phyloP scores from a whole-genome alignment of 2,797 vertebrate species.

The Benthosema pterotum region DNA sequence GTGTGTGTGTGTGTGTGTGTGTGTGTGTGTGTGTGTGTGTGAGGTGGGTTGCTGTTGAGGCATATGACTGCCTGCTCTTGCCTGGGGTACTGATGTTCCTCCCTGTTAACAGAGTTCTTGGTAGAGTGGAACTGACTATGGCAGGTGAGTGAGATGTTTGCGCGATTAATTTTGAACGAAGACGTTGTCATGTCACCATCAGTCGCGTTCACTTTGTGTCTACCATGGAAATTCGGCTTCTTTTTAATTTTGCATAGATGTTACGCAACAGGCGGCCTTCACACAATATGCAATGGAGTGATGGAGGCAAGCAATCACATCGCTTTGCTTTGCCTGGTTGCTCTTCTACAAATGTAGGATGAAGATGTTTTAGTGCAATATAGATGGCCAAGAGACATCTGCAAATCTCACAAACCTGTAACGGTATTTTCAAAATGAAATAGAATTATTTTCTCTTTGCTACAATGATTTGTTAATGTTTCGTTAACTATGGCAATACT shows the following conservation, averaged over 20 bases:
- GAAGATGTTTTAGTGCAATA: too few relatives aligned
- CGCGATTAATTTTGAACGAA: constrained; percentile 15
- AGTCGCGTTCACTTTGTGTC: constrained; percentile 4
- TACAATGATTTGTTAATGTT: too few relatives aligned
- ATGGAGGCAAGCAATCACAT: too few relatives aligned
- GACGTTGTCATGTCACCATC: constrained; percentile 9
- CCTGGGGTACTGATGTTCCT: constrained; percentile 56
- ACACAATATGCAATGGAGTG: neutral
- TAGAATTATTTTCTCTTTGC: too few relatives aligned
- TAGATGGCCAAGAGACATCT: too few relatives aligned
- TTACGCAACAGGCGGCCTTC: constrained; percentile 8
- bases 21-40: too few relatives aligned
- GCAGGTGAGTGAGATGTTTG: constrained; percentile 38
- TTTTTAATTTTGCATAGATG: constrained; percentile 6
- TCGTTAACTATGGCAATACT: too few relatives aligned
- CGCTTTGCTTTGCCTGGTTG: too few relatives aligned
- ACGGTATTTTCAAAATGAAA: too few relatives aligned
- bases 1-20: too few relatives aligned
- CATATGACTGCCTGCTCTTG: constrained; percentile 58
- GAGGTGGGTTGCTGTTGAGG: constrained; percentile 30
- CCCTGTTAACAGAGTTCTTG: constrained; percentile 45
- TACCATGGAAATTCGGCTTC: neutral
- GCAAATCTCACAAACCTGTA: too few relatives aligned
- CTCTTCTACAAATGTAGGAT: too few relatives aligned
- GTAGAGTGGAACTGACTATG: constrained; percentile 35